Evolutionary conservation across 2,888 invertebrate species (phyloP), one percentile per base, ranked within the genome.

Genomic region (Scaptodrosophila latifasciaeformis): DNA sequence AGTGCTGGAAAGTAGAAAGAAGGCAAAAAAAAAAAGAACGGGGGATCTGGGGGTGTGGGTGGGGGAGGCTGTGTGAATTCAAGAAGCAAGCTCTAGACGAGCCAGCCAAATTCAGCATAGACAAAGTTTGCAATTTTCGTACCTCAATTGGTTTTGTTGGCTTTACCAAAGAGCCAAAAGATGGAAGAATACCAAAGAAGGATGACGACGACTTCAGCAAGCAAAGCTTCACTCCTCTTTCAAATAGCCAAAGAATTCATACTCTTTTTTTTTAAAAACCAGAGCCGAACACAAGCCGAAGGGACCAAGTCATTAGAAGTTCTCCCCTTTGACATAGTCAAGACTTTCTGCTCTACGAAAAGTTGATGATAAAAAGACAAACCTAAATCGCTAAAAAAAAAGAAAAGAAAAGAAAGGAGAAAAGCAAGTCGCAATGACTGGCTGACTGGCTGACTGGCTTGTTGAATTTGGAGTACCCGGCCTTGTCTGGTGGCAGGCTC

Each of bases 111-210:
- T 3, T 24, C n/a, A n/a, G n/a, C 52, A 55, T 50, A 59, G 79
- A 69, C 65, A 76, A 75, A 75, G 70, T 76, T 75, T 58, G 67
- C 51, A 55, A 54, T 59, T 69, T 63, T 67, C 74, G 62, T 74
- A 74, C 72, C 74, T 67, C 70, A 63, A 68, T 70, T 76, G 66
- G 64, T 62, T 68, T 70, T 45, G 30, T n/a, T 37, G 51, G 48
- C 42, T 54, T 46, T 56, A 50, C 44, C 59, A 44, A 17, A 44
- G 50, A 47, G 17, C n/a, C n/a, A n/a, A n/a, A n/a, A n/a, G n/a
- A n/a, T n/a, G n/a, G n/a, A n/a, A n/a, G n/a, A n/a, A n/a, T n/a
- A n/a, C n/a, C n/a, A n/a, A 1, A 10, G 6, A 1, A 49, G 31
- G 34, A 18, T 3, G n/a, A n/a, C 31, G n/a, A 31, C 61, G 39